Evolutionary conservation across 2,797 vertebrate species (phyloP), one percentile per base, ranked within the genome.

Genomic region (Mionectes olivaceus): DNA sequence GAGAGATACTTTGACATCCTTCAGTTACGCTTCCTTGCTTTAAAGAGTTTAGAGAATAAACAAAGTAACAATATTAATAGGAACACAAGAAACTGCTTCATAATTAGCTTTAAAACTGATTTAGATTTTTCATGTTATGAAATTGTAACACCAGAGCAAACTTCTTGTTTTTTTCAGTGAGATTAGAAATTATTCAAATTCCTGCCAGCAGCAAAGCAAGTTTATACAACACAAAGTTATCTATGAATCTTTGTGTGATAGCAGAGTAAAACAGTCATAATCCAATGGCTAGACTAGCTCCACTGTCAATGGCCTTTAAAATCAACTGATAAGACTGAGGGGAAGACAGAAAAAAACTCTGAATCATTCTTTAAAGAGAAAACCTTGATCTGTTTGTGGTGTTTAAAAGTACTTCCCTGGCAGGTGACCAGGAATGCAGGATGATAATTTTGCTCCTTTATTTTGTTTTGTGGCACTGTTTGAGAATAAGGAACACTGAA

Each of bases 11-110:
- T 9, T 43, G 73, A 86, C 53, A 88, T 22, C 39, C 43, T 83
- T 92, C 80, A 95, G 91, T 96, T 92, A 90, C 2, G n/a, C 39
- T 94, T 83, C 64, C 60, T 69, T 81, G 83, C 83, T 57, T 91
- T 78, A 83, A 85, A 53, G 57, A 86, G 67, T 75, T 93, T 65
- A 60, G 67, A 94, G 91, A 97, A 87, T 68, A 89, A 89, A 88
- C 67, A 73, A 87, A 84, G 24, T 21, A 89, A 68, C 9, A 47
- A 70, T 52, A 89, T 74, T 93, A 93, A 87, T 7, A 71, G 17
- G 27, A 82, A 91, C 39, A 85, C 4, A 59, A 67, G 49, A 87
- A 91, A 85, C 27, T 17, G 37, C 30, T 83, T 89, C n/a, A 56
- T 59, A 91, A 92, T 89, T 91, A 83, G 49, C 27, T 49, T 24